Evolutionary conservation across 2,888 invertebrate genomes (phyloP), one percentile per base, ranked within the genome.

Genomic region (Slavum lentiscoides): DNA sequence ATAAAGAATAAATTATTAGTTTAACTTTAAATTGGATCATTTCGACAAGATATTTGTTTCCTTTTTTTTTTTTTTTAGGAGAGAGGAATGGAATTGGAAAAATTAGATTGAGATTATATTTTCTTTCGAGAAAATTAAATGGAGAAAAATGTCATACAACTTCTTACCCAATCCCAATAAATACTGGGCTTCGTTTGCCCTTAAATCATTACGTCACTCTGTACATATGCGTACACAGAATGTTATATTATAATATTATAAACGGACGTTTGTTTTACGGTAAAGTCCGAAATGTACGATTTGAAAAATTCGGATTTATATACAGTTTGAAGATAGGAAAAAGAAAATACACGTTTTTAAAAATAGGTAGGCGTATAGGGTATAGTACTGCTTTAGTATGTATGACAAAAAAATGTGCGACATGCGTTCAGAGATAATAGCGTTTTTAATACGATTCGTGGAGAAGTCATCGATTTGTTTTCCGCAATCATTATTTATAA

Each of bases 281-380:
- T 64, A 37, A 64, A 74, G 15, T 37, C 53, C 30, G 30, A 37
- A n/a, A 64, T 43, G 43, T 23, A 37, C 74, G 53, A 53, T 53
- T 15, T 30, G 74, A 74, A 62, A 74, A 74, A 74, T 62, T 64
- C 74, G 62, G 15, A 74, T 64, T 64, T 74, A 74, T 74, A 53
- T 64, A 73, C 73, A 21, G 43, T 49, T 23, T 17, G 21, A 8
- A n/a, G n/a, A 39, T 13, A 21, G 49, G 1, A 49, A 67, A 21
- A 43, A 37, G 5, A 21, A 49, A 37, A 59, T 13, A 21, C 39
- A 39, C 58, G 21, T 7, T 30, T 30, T 30, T 30, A 30, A 2
- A 30, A 30, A 30, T 30, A 30, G 30, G 4, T 30, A 30, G 30
- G 30, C 30, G 30, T 58, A 13, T 21, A 43, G 30, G 2, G 30